Base-by-base conservation (phyloP, 2,797 vertebrate species). In the Gymnothorax javanicus region DNA sequence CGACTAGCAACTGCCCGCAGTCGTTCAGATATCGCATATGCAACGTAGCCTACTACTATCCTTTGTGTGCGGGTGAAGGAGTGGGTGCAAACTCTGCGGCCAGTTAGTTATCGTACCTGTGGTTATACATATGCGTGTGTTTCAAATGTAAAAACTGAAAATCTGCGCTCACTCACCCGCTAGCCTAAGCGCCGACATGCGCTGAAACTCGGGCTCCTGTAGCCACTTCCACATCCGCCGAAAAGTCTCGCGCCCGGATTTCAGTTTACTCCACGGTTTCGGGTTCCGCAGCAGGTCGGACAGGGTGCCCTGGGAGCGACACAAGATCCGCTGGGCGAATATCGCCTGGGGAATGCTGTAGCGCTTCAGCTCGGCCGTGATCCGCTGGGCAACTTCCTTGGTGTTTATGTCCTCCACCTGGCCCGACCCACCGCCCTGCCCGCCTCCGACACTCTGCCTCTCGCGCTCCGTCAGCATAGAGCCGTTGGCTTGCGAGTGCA, bases 171-270 rank as follows among this genome's bases (percentile, higher is more conserved):
- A 90, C 97, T 95, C 96, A 98, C 98, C 98, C 93, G 98, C 98
- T 86, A 99, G 95, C 83, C 98, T 95, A 82, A 99, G 96, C 87
- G 98, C 98, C 54, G 98, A 99, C 98, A 99, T 99, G 89, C 98
- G 95, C 92, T 99, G 98, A 91, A 99, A 99, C 93, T 99, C 98
- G 0, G 98, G 98, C 93, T 99, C 98, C 92, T 99, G 98, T 87
- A 99, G 96, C 98, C 98, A 99, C 93, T 99, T 99, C 98, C 98
- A 99, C 98, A 99, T 99, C 93, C 98, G 96, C 88, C 98, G 95
- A 95, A 99, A 99, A 87, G 98, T 99, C 96, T 99, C 98, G 27
- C 98, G 96, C 86, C 98, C 98, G 0, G 98, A 99, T 94, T 99
- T 99, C 91, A 99, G 98, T 93, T 99, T 99, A 97, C 98, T 98